A percentile compares a stretch with the other conserved stretches of the same genome.
Conservation (phyloP, 92 coral and sea anemone genomes). For the Zoanthus solanderi region DNA sequence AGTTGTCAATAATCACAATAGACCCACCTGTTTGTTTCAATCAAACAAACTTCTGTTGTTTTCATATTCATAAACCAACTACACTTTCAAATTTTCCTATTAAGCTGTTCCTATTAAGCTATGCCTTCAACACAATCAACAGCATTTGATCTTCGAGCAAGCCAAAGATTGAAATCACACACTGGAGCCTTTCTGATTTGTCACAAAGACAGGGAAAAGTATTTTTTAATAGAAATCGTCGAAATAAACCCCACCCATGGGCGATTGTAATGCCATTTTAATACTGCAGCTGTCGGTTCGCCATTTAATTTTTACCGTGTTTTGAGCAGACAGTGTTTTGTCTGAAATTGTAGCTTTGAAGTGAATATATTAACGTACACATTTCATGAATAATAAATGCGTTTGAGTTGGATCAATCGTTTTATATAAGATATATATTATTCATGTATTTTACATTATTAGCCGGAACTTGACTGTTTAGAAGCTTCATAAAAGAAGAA, state of each 20-base stretch:
- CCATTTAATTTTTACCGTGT: slow-evolving; percentile 4
- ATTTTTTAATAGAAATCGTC: neutral
- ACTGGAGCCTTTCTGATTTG: neutral
- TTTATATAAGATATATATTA: neutral
- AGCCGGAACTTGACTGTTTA: neutral
- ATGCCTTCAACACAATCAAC: neutral
- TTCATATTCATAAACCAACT: neutral
- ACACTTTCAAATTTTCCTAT: neutral
- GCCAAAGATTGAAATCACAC: neutral
- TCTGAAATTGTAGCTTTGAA: slow-evolving; percentile 6
- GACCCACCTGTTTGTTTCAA: slow-evolving; percentile 3
- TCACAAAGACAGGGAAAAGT: neutral
- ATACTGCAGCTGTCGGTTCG: slow-evolving; percentile 5
- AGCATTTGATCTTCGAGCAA: neutral
- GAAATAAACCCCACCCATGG: slow-evolving; percentile 3
- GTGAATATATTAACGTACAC: neutral
- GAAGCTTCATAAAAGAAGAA: neutral
- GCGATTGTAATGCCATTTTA: neutral
- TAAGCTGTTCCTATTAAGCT: neutral
- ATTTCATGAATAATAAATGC: neutral
- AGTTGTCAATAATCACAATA: neutral
- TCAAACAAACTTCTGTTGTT: slow-evolving; percentile 1
- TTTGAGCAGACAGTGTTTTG: slow-evolving; percentile 34
- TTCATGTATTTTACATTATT: neutral
- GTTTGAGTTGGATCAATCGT: neutral